Evolutionary conservation across 2,888 invertebrate genomes (phyloP).

Genomic region (Steinernema hermaphroditum): DNA sequence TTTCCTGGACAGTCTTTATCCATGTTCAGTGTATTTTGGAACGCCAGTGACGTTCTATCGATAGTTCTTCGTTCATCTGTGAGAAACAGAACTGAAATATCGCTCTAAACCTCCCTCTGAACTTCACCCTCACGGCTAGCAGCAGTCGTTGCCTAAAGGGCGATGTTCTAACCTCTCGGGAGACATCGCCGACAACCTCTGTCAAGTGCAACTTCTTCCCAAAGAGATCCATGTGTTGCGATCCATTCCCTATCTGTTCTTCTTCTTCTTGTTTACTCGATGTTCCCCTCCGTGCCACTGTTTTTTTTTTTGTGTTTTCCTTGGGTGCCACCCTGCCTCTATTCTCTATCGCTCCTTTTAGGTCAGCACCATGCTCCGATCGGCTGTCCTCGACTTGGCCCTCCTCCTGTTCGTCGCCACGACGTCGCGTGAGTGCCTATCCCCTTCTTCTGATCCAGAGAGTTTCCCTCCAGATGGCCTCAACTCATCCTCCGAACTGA

Average conservation of each 20-base stretch:
- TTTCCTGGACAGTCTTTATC: no score
- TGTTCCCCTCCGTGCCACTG: background rate
- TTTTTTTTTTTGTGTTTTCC: background rate
- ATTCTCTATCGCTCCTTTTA: background rate
- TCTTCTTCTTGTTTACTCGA: background rate
- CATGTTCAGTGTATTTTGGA: no score
- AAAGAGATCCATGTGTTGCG: background rate
- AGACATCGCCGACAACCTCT: no score
- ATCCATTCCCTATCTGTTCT: background rate
- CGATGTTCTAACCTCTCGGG: no score
- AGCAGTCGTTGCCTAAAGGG: no score
- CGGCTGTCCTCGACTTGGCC: conserved; percentile 4
- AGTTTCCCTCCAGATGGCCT: background rate
- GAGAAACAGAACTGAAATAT: no score
- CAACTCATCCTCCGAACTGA: background rate
- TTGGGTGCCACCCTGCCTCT: background rate
- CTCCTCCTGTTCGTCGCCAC: background rate
- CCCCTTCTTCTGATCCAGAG: background rate
- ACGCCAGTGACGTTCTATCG: no score
- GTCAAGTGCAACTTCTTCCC: background rate
- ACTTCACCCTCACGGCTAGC: no score
- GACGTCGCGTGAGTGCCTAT: background rate
- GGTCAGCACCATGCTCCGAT: background rate
- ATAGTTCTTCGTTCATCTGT: no score
- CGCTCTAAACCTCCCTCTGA: no score